Evolutionary conservation across 2,797 vertebrate species (phyloP).

Genomic region (Enteromius treurensis): DNA sequence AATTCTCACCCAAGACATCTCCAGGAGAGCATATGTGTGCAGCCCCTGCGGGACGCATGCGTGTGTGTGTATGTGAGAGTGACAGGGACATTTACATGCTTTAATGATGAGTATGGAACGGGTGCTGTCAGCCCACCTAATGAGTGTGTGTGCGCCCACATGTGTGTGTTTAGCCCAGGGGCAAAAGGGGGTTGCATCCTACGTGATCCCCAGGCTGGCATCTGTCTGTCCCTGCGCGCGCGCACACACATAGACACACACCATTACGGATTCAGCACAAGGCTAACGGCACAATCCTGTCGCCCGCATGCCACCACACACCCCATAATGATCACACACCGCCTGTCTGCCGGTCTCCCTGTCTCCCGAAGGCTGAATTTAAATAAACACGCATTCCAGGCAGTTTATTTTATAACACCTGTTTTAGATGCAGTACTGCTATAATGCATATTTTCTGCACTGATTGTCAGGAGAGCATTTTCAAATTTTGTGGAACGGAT

Average conservation of each 20-base stretch:
- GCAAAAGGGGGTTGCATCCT: slow-evolving; percentile 44
- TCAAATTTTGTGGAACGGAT: not conserved
- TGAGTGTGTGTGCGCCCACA: slow-evolving; percentile 61
- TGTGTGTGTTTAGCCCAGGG: slow-evolving; percentile 56
- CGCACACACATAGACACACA: slow-evolving; percentile 31
- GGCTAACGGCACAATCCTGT: slow-evolving; percentile 32
- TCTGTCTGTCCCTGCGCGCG: slow-evolving; percentile 54
- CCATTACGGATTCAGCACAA: slow-evolving; percentile 26
- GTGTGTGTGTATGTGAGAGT: slow-evolving; percentile 56
- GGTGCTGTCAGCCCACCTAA: slow-evolving; percentile 79
- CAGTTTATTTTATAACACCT: slow-evolving; percentile 41
- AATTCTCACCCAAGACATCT: slow-evolving; percentile 48
- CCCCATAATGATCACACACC: slow-evolving; percentile 51
- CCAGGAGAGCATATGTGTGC: slow-evolving; percentile 46
- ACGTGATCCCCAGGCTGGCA: slow-evolving; percentile 68
- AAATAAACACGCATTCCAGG: slow-evolving; percentile 40
- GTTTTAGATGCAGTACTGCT: slow-evolving; percentile 21
- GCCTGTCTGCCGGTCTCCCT: slow-evolving; percentile 25
- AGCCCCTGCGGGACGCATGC: not conserved
- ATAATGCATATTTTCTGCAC: slow-evolving; percentile 1
- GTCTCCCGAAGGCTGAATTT: slow-evolving; percentile 40
- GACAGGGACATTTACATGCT: slow-evolving; percentile 81
- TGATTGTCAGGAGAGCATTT: not conserved
- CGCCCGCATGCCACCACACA: slow-evolving; percentile 40
- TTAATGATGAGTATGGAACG: slow-evolving; percentile 79